phyloP scores from a whole-genome alignment of 2,888 invertebrate species.

The Clivina fossor region DNA sequence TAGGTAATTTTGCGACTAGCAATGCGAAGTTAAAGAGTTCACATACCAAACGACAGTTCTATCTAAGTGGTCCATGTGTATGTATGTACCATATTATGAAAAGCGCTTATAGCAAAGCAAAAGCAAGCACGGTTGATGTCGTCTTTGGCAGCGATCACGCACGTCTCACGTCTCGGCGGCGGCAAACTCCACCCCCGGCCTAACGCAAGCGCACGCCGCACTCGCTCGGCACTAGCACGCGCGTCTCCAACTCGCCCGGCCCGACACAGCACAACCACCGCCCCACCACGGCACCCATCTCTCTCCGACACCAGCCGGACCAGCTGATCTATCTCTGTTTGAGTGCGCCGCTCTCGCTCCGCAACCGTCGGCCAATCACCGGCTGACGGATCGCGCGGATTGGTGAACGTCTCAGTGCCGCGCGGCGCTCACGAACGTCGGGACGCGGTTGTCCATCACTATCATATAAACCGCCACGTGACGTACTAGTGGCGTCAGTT shows the following conservation, averaged over 20 bases:
- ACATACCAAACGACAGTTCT: too few species aligned
- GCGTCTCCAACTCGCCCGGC: too few species aligned
- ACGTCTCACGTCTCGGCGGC: constrained; percentile 8
- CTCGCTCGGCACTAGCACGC: background rate
- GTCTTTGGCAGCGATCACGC: constrained; percentile 4
- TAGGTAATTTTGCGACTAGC: too few species aligned
- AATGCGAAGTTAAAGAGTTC: too few species aligned
- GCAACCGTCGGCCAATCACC: constrained; percentile 57
- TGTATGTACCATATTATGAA: too few species aligned
- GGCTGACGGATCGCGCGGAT: constrained; percentile 57
- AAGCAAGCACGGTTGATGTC: too few species aligned
- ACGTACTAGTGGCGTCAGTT: constrained; percentile 37
- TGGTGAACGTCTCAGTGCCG: constrained; percentile 53
- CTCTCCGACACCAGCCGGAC: constrained; percentile 35
- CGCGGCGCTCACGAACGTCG: constrained; percentile 53
- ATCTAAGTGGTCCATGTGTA: background rate
- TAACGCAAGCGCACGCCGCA: constrained; percentile 19
- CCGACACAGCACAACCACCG: constrained; percentile 35
- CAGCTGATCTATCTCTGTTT: constrained; percentile 39
- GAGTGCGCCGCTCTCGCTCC: constrained; percentile 49
- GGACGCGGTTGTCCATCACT: constrained; percentile 52
- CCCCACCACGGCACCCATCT: constrained; percentile 34
- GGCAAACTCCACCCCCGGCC: constrained; percentile 26
- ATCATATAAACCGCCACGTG: constrained; percentile 54
- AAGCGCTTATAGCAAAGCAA: too few species aligned